phyloP scores from a whole-genome alignment of 2,113 vertebrate species.

The Epinephelus moara region DNA sequence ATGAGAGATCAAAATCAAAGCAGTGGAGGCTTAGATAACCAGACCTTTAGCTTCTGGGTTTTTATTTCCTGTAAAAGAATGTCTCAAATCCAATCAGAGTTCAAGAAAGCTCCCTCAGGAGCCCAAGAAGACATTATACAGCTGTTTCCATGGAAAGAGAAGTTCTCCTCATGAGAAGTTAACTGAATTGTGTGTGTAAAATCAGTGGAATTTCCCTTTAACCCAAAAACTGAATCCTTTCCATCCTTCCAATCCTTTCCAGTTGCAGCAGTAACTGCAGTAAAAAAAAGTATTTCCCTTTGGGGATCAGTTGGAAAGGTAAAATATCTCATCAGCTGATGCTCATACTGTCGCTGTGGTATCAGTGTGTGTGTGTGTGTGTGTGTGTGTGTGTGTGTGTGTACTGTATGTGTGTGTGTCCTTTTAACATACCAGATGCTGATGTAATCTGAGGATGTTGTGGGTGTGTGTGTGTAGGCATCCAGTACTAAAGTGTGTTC shows the following conservation, averaged over 20 bases:
- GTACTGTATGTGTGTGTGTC: conserved; percentile 18
- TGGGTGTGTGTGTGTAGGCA: conserved; percentile 63
- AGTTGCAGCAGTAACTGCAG: background rate
- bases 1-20: background rate
- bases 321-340: conserved; percentile 6
- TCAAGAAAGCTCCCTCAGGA: background rate
- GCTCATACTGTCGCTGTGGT: background rate
- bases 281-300: conserved; percentile 9
- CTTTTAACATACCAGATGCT: conserved; percentile 29
- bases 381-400: conserved; percentile 1
- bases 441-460: conserved; percentile 65
- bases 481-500: conserved; percentile 42
- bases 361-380: background rate
- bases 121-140: background rate
- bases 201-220: background rate
- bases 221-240: background rate
- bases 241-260: too few relatives aligned
- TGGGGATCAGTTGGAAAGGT: conserved; percentile 3
- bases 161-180: background rate
- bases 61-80: too few relatives aligned
- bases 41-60: background rate
- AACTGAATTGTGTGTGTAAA: background rate
- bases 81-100: background rate
- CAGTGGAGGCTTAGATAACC: background rate
- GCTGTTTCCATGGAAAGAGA: conserved; percentile 1